Percentiles rank a stretch among this genome's conserved stretches.
Conservation (phyloP, 2,888 invertebrate species). For the Acronicta aceris region DNA sequence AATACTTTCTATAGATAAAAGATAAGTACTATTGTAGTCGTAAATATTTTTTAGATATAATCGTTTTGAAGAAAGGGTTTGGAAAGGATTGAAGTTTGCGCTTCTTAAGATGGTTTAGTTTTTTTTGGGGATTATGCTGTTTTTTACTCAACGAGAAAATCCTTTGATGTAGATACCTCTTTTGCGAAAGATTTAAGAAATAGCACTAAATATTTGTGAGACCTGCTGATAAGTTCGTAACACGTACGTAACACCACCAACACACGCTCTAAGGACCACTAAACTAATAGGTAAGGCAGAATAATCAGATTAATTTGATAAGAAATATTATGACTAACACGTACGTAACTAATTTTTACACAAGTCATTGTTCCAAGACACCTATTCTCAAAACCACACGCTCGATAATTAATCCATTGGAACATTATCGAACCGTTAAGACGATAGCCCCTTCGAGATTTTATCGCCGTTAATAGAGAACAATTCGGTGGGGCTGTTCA, state of each 20-base stretch:
- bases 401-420: constrained; percentile 69
- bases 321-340: too few species aligned
- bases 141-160: background rate
- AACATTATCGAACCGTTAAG: constrained; percentile 72
- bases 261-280: too few species aligned
- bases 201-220: too few species aligned
- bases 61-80: constrained; percentile 4
- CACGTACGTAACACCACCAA: background rate
- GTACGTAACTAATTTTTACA: background rate
- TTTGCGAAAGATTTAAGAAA: background rate
- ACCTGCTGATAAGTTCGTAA: too few species aligned
- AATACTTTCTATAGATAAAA: constrained; percentile 28
- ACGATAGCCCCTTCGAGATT: constrained; percentile 77
- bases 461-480: constrained; percentile 84
- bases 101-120: constrained; percentile 21
- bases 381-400: constrained; percentile 59
- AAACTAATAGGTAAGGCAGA: too few species aligned
- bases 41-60: constrained; percentile 19
- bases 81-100: constrained; percentile 38
- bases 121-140: constrained; percentile 5
- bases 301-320: too few species aligned
- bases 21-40: constrained; percentile 4
- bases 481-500: constrained; percentile 78
- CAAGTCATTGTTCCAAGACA: constrained; percentile 18
- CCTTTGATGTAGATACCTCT: constrained; percentile 4